These are phyloP conservation scores for Cassiopea xamachana DNA, from an alignment of 30 jellyfish, hydroid and myxozoan species.

Conservation along the genomic window DNA sequence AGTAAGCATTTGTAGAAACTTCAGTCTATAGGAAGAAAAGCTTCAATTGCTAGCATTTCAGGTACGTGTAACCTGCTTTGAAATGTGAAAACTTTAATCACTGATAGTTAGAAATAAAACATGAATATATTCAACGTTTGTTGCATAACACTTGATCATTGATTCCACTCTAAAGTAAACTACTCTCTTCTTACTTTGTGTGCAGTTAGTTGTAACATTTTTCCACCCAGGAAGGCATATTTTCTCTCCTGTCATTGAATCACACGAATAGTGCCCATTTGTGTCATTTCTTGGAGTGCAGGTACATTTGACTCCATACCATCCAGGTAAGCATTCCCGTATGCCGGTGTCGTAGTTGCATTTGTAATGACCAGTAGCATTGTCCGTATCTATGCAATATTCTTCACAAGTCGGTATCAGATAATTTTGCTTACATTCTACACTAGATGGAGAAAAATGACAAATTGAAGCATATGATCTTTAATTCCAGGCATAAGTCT, in stretches of 20 bases:
- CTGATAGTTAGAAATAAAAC: too few species aligned
- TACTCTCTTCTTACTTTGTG: constrained; percentile 74
- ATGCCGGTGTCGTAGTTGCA: constrained; percentile 60
- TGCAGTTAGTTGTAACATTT: constrained; percentile 59
- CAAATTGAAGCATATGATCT: not conserved
- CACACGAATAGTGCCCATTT: constrained; percentile 72
- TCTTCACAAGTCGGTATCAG: constrained; percentile 78
- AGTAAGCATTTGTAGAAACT: too few species aligned
- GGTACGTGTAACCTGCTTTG: too few species aligned
- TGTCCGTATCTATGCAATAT: constrained; percentile 61
- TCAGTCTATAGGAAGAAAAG: too few species aligned
- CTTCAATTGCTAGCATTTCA: too few species aligned
- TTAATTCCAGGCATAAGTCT: too few species aligned
- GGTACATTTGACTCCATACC: constrained; percentile 67
- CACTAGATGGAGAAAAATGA: constrained; percentile 23
- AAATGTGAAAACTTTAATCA: too few species aligned
- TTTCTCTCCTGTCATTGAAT: constrained; percentile 56
- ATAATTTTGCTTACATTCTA: constrained; percentile 32
- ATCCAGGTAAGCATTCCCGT: constrained; percentile 55
- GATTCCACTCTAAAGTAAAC: too few species aligned
- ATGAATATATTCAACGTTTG: too few species aligned
- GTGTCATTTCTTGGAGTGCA: constrained; percentile 74
- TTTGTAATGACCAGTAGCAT: constrained; percentile 67
- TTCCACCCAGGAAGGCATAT: constrained; percentile 82
- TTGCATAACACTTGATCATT: too few species aligned